Evolutionary conservation across 53 echinoderm and acorn worm species (phyloP), one percentile per base, ranked within the genome.

Genomic region (Patiria pectinifera): DNA sequence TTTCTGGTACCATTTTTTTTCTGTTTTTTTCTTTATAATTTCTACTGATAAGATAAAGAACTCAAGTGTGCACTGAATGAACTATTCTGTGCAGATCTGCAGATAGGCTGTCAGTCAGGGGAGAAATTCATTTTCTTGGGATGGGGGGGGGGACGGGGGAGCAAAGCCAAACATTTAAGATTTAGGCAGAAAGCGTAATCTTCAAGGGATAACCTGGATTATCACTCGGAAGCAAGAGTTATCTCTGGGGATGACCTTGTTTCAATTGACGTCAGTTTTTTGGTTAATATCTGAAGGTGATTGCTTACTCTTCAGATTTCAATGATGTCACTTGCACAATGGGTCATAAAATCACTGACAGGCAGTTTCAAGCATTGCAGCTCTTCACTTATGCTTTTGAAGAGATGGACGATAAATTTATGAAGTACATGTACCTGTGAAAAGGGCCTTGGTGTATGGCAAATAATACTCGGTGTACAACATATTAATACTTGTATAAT

Each of bases 71-170:
- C 11, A 48, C 47, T 48, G 86, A 72, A 72, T 71, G 46, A 86
- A 86, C 75, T 47, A 71, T 85, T 86, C 47, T 23, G 13, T 21
- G 9, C n/a, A 86, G 47, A 86, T 86, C 48, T 48, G 74, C 71
- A 71, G 72, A 86, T 25, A 19, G 49, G 11, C 72, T 74, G 86
- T 86, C 86, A 86, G 19, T 86, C 86, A 86, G 11, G 71, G 11
- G 21, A 72, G 74, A 49, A 58, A 59, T 58, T 13, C n/a, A 19
- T 82, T 82, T 82, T 82, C 45, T 82, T 82, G 4, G 24, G 22
- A 47, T 8, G 59, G 82, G 59, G 58, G 82, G 59, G 59, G 21
- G 59, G 53, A 11, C 6, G 58, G 15, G 8, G 58, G n/a, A 15
- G n/a, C 12, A 24, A n/a, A 19, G 58, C 15, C 15, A 18, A 59